Percentiles rank a stretch among this genome's conserved stretches.
phyloP scores from a whole-genome alignment of 2,797 vertebrate genomes.

The Muscicapa comitata region DNA sequence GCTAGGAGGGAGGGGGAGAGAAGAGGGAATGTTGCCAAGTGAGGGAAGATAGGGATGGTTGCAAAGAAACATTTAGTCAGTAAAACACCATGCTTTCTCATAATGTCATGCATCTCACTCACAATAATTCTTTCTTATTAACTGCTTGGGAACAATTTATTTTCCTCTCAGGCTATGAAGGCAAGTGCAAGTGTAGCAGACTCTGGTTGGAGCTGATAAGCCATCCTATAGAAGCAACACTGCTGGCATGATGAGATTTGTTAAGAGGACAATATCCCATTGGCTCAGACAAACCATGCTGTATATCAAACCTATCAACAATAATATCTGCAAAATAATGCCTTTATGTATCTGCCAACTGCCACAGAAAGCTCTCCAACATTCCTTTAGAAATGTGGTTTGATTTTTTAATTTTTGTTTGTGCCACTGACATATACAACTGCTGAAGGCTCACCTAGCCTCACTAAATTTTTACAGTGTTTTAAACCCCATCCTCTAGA shows the following conservation, averaged over 20 bases:
- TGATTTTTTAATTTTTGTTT: neutral
- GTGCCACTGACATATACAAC: neutral
- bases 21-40: neutral
- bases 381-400: conserved; percentile 62
- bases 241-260: conserved; percentile 89
- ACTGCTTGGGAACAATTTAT: conserved; percentile 94
- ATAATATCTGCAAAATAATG: conserved; percentile 79
- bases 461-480: neutral
- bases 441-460: neutral
- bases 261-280: conserved; percentile 89
- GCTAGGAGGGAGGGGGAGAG: neutral
- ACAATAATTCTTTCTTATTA: conserved; percentile 95
- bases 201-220: conserved; percentile 95
- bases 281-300: conserved; percentile 75
- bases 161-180: conserved; percentile 92
- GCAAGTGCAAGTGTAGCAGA: conserved; percentile 78
- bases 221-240: conserved; percentile 76
- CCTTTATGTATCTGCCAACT: conserved; percentile 71
- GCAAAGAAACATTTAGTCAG: conserved; percentile 72
- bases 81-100: conserved; percentile 77
- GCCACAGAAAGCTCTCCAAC: conserved; percentile 58
- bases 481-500: conserved; percentile 30
- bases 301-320: conserved; percentile 81
- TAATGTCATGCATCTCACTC: conserved; percentile 84
- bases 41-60: neutral